Base-by-base conservation (phyloP, 2,888 invertebrate genomes). In the Boloria selene region DNA sequence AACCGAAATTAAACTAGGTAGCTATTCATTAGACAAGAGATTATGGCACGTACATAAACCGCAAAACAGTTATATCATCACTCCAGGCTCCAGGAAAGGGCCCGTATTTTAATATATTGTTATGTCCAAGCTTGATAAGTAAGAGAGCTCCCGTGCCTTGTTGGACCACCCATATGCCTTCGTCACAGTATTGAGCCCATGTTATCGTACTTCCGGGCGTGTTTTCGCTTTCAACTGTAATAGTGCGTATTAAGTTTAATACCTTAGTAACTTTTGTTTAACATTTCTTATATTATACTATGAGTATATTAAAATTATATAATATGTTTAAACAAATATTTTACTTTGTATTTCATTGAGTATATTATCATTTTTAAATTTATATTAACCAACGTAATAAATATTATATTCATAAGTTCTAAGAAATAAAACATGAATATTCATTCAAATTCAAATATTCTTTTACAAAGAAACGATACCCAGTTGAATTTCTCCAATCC, bases 401-500 rank as follows among this genome's bases (percentile, higher is more conserved):
- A 22, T 22, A 22, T 22, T 22, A 2, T 22, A 22, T 22, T 22
- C 22, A 22, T 22, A 3, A 22, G 22, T 22, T 22, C 22, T 3
- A 22, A 22, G n/a, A 22, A 22, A 22, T 22, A 22, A 22, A 22
- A 22, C 3, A 22, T 22, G 1, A 22, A 22, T 22, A 22, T 22
- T 22, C 3, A 22, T 22, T 22, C 22, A 22, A 22, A 22, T 10
- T 13, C n/a, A 49, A 17, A 14, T 49, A 49, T n/a, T 0, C 16
- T 7, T 16, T 49, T 49, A 7, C n/a, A 49, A 49, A 17, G 47
- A 17, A 47, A 1, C 17, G 26, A 4, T 86, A 95, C 95, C 93
- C 67, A 96, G 88, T 75, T 94, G 93, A 74, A 96, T 85, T 81
- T 95, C 94, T 14, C 90, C 88, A 50, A 86, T 31, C 83, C 85